Base-by-base conservation (phyloP, 2,113 vertebrate species). In the Phainopepla nitens region DNA sequence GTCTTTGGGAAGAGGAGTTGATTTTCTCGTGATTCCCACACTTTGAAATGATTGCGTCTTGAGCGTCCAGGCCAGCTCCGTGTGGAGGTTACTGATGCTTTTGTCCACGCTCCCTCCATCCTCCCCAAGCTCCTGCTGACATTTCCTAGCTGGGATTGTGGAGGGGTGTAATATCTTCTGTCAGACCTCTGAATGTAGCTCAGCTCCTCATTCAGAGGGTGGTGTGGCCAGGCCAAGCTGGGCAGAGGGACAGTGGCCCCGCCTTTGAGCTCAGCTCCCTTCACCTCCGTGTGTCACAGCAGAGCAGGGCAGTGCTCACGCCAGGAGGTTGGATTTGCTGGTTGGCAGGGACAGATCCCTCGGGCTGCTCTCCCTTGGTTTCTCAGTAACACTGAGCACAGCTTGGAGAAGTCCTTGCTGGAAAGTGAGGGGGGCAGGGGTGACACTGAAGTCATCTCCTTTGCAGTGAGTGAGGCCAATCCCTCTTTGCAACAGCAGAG, bases 271-370 rank as follows among this genome's bases (percentile, higher is more conserved):
- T 77, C 54, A 19, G 58, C 33, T 66, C 35, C 83, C 28, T 7
- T 36, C 31, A 2, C 10, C 8, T 2, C 27, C 1, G 0, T 0
- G 2, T 0, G 2, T 17, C 1, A 0, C 36, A 20, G 82, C 61
- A n/a, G 56, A 14, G 69, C 65, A 5, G 70, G 54, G 51, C 78
- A 36, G 77, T 0, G 2, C 13, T 15, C 49, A 0, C 53, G 31
- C 0, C 0, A 19, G 81, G 54, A 66, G 50, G 20, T 42, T 0
- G 12, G 64, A 11, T 3, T 0, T n/a, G 33, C 25, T 27, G 71
- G 3, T 17, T 41, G 75, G 41, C 42, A 54, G 0, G 0, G 39
- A 3, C n/a, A 25, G 8, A 7, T 61, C 35, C 45, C 36, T 42
- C 0, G 1, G 6, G 23, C 70, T 90, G 33, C 45, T 50, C 62